A percentile compares a stretch with the other conserved stretches of the same genome.
These are phyloP conservation scores for Aplidium turbinatum DNA, from an alignment of 23 tunicate genomes.

Conservation along the genomic window DNA sequence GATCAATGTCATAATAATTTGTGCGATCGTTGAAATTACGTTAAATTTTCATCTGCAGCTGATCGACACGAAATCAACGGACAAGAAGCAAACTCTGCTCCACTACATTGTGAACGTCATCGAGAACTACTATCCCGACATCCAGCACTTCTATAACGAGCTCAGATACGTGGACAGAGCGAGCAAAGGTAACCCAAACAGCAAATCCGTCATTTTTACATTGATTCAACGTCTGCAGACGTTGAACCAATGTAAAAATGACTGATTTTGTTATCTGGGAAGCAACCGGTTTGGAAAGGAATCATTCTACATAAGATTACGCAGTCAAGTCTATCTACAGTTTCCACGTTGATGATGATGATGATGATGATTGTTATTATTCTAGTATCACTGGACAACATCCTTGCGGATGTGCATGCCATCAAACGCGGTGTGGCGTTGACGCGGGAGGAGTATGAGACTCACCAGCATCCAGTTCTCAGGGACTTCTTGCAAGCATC, in stretches of 20 bases:
- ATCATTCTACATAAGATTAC: too few species aligned
- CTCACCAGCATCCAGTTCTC: slow-evolving; percentile 80
- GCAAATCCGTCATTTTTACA: too few species aligned
- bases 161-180: slow-evolving; percentile 91
- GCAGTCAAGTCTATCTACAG: too few species aligned
- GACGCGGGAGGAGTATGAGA: slow-evolving; percentile 60
- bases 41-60: slow-evolving; percentile 34
- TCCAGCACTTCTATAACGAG: slow-evolving; percentile 73
- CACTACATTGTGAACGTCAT: slow-evolving; percentile 85
- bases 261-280: too few species aligned
- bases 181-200: slow-evolving; percentile 82
- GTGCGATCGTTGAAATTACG: too few species aligned
- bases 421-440: slow-evolving; percentile 72
- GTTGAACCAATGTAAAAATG: too few species aligned
- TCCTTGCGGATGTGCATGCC: slow-evolving; percentile 58
- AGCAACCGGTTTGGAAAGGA: too few species aligned
- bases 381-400: slow-evolving; percentile 82
- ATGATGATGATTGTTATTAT: too few species aligned
- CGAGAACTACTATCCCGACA: slow-evolving; percentile 21
- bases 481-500: slow-evolving; percentile 49
- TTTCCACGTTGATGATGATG: too few species aligned
- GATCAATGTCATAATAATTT: too few species aligned
- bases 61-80: slow-evolving; percentile 95
- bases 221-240: too few species aligned
- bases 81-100: slow-evolving; percentile 79